Base-by-base conservation (phyloP, 2,888 invertebrate species). In the Salpingus planirostris region DNA sequence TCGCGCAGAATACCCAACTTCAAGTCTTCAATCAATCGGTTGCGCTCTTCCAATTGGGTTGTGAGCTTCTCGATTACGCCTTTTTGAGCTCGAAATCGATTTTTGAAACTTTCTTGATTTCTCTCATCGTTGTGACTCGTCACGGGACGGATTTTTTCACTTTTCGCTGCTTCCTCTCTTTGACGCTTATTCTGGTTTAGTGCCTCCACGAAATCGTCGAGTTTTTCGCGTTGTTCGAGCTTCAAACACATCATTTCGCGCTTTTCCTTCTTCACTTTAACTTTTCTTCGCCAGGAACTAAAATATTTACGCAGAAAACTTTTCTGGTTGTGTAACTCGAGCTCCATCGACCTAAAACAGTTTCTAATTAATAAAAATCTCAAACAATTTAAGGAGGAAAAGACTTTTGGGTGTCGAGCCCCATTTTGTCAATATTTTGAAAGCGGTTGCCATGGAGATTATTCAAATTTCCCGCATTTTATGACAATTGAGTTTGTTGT, bases 21-120 rank as follows among this genome's bases (percentile, higher is more conserved):
- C 1, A 85, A 60, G 52, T 82, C 77, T 55, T 81, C 76, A 34
- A 85, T 85, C n/a, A 80, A 54, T 48, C 75, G 72, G 44, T 76
- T 77, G 57, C 85, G 83, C 36, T 81, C 75, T 36, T 78, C 75
- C 36, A 86, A 56, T 62, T 82, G 82, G 2, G 71, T 63, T 54
- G 74, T 79, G 57, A 85, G 84, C 14, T 77, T 60, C 14, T 80
- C 76, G 36, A 85, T 85, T 24, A 84, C 78, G 43, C 75, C 73
- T 54, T 78, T 78, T 55, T 85, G 85, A 6, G 79, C 71, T 58
- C 75, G 75, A 38, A 76, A 76, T 47, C 80, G 46, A 32, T 57
- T 53, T 47, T 53, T 47, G 27, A 47, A 50, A 31, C 30, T 44
- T 15, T 35, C 37, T 13, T n/a, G 10, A 13, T 27, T 21, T 34